Percentiles rank a stretch among this genome's conserved stretches.
phyloP scores from a whole-genome alignment of 2,113 vertebrate species.

The Chroicocephalus ridibundus region DNA sequence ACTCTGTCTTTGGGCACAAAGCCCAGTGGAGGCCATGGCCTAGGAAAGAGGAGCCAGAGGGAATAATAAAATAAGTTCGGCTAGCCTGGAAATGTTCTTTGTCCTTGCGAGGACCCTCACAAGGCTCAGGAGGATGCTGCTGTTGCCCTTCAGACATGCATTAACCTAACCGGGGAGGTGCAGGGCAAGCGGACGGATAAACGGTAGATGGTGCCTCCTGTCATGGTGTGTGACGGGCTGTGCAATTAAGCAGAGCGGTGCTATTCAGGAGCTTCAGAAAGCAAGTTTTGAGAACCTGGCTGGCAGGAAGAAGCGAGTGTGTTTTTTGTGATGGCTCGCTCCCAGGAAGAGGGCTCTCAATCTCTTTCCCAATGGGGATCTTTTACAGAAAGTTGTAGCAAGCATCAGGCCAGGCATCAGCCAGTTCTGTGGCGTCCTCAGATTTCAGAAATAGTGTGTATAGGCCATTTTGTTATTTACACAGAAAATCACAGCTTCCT shows the following conservation, averaged over 20 bases:
- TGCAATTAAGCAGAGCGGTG: background rate
- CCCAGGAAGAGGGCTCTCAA: background rate
- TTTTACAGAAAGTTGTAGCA: background rate
- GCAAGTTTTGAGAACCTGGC: background rate
- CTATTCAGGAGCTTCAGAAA: background rate
- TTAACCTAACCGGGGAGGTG: background rate
- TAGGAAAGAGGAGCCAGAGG: background rate
- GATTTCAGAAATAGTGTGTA: background rate
- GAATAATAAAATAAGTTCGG: background rate
- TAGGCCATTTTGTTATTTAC: conserved; percentile 6
- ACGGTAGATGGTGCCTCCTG: background rate
- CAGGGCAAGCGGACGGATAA: background rate
- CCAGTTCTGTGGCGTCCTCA: background rate
- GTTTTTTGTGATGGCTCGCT: background rate
- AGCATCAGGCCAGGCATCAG: background rate
- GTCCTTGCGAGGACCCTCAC: background rate
- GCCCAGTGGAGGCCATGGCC: background rate
- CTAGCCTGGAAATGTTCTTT: background rate
- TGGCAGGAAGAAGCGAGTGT: background rate
- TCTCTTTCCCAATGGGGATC: background rate
- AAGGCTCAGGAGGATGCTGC: background rate
- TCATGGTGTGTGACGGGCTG: background rate
- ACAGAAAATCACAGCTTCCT: conserved; percentile 8
- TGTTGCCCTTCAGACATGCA: background rate
- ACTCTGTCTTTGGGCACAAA: background rate